Conservation (phyloP, 2,888 invertebrate genomes). For the Mamestra brassicae region DNA sequence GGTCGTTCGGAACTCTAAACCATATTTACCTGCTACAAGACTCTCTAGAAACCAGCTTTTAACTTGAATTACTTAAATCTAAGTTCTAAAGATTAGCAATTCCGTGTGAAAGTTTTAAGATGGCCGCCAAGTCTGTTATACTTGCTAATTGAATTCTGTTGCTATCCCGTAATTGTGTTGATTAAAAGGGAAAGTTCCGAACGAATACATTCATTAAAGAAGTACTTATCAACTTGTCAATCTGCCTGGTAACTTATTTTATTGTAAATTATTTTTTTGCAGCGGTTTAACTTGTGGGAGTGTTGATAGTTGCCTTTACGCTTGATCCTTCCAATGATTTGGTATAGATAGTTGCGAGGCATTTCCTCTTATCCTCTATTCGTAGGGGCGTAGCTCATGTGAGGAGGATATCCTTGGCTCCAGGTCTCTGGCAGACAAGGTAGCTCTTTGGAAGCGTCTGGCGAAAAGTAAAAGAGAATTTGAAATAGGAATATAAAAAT, state of each 20-base stretch:
- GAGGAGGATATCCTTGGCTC: no score
- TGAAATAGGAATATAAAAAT: no score
- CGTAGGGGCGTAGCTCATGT: no score
- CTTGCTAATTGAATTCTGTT: conserved; percentile 30
- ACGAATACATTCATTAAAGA: conserved; percentile 6
- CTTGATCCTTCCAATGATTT: no score
- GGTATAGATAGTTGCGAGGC: no score
- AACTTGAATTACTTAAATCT: not conserved
- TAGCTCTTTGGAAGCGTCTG: no score
- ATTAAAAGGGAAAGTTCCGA: conserved; percentile 18
- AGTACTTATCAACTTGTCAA: not conserved
- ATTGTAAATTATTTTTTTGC: not conserved
- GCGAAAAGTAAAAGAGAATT: no score
- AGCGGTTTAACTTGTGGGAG: not conserved
- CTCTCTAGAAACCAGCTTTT: not conserved
- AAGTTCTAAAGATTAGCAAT: conserved; percentile 14
- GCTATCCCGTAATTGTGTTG: not conserved
- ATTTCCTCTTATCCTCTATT: no score
- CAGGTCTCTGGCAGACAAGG: no score
- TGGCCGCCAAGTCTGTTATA: conserved; percentile 10
- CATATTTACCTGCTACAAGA: not conserved
- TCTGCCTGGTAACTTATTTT: conserved; percentile 1
- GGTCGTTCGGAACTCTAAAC: no score
- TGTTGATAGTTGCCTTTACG: no score
- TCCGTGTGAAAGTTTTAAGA: conserved; percentile 9